Evolutionary conservation across 2,888 invertebrate species (phyloP), one percentile per base, ranked within the genome.

Genomic region (Mechanitis messenoides): DNA sequence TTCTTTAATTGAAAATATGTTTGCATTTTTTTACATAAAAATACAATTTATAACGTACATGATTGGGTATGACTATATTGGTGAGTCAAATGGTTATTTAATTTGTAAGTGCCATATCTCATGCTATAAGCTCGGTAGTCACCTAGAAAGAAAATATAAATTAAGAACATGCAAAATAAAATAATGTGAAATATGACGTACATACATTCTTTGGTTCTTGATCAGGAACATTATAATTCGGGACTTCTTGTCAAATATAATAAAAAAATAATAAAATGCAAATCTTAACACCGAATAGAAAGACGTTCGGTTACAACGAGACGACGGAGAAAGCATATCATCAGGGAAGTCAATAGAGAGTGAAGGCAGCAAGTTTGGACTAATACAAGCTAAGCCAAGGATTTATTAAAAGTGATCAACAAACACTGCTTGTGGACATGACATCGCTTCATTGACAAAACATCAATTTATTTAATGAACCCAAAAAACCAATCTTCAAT

Each of bases 311-410:
- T 70, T 70, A 71, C 66, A 69, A 68, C 68, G 61, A 62, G 68
- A 73, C 75, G 71, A 80, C 78, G 79, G 74, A 72, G 75, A 77
- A 79, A 77, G 76, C 74, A 72, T 71, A 73, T 72, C 75, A 73
- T 69, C 71, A 69, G 68, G 67, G 76, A 70, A 69, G 68, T 73
- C 66, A 73, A 73, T 78, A 78, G 72, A 77, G 74, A 79, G 71
- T 73, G 75, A 73, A 76, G 74, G 72, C 73, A 72, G 69, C 69
- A 69, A 69, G 71, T 60, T 73, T 70, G 71, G 72, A 71, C 75
- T 76, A 76, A 69, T 79, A 83, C 71, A 87, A 87, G 87, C 87
- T 79, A 87, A 87, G 87, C 85, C 74, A 79, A 77, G 77, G 75
- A 60, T 55, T 76, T 71, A 71, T 69, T 75, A 72, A 69, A 71